Base-by-base conservation (phyloP, 2,113 vertebrate species). In the Pontoporia blainvillei region DNA sequence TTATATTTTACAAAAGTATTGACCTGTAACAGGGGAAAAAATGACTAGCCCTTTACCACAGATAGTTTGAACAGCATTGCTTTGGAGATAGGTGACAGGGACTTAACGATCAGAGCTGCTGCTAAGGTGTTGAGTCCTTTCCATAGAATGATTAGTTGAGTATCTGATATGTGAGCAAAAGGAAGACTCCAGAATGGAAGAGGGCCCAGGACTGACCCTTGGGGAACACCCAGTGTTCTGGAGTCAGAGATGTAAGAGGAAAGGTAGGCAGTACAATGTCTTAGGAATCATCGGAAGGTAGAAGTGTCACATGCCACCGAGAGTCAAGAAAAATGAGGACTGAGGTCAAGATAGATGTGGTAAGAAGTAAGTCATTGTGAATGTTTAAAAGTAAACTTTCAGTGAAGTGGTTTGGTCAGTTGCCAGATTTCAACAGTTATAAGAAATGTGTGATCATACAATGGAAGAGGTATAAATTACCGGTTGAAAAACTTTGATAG, bases 401-500 rank as follows among this genome's bases (percentile, higher is more conserved):
- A n/a, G 52, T 46, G 34, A 76, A 95, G 49, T 73, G 44, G 14
- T 59, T 3, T 75, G 67, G 13, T 64, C 67, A 82, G 44, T 52
- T 57, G 44, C 66, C 18, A 93, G 59, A 90, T 78, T 96, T 85
- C 61, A 90, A 54, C 73, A 73, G 41, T 72, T 86, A 27, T 5
- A 36, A 93, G 73, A 87, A 96, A 85, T 90, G 17, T 89, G 27
- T 82, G 86, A 49, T 69, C n/a, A 44, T 90, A 44, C 67, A 82
- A 46, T 59, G 34, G 86, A 86, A 76, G 57, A 67, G 17, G 25
- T 76, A 36, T 82, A 81, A 66, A 62, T 46, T 36, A 11, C 44
- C 44, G 25, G 41, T 54, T 73, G 23, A 44, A 69, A 75, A 93
- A 87, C 25, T 82, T 86, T 75, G 57, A 72, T 54, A 57, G 34